These are phyloP conservation scores for Pangasianodon hypophthalmus DNA, from an alignment of 2,113 vertebrate genomes.

Conservation along the genomic window DNA sequence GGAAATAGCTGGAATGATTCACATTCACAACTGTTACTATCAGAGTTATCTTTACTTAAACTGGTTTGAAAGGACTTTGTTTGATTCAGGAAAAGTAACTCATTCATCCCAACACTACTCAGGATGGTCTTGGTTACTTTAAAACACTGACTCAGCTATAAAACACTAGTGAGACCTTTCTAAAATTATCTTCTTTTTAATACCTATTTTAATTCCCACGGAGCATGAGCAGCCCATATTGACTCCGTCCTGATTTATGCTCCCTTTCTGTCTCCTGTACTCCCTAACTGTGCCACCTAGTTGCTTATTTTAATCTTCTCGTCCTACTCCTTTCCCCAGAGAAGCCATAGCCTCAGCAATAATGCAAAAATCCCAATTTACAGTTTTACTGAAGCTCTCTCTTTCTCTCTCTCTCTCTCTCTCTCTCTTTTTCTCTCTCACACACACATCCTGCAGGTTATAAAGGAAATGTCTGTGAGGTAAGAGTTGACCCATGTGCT, in stretches of 20 bases:
- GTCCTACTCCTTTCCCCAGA: not conserved
- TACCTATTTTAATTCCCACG: not conserved
- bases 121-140: not conserved
- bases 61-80: not conserved
- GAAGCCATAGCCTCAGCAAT: constrained; percentile 18
- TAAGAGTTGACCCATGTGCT: constrained; percentile 86
- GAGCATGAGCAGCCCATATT: constrained; percentile 4
- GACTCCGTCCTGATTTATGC: constrained; percentile 44
- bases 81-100: not conserved
- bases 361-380: constrained; percentile 16
- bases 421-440: constrained; percentile 1
- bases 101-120: not conserved
- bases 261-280: constrained; percentile 36
- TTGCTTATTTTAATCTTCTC: constrained; percentile 43
- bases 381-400: not conserved
- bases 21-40: not conserved
- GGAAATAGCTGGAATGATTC: not conserved
- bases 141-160: constrained; percentile 23
- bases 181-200: not conserved
- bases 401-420: not conserved
- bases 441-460: constrained; percentile 74
- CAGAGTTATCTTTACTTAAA: not conserved
- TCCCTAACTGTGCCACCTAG: constrained; percentile 50
- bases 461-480: constrained; percentile 83
- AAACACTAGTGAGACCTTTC: not conserved